These are phyloP conservation scores for Rhinophrynus dorsalis DNA, from an alignment of 2,797 vertebrate genomes.

Conservation along the genomic window DNA sequence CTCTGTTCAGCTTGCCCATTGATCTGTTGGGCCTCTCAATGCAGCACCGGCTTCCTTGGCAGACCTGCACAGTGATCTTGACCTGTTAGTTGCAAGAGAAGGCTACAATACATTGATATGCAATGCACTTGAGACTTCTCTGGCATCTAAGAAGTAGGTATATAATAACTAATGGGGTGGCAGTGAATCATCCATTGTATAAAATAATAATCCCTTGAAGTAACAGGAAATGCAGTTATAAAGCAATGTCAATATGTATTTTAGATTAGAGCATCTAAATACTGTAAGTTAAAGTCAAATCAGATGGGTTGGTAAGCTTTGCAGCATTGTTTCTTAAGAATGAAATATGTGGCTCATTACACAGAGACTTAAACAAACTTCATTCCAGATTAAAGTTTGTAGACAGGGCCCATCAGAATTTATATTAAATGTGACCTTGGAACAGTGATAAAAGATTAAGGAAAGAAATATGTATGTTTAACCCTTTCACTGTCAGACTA, in stretches of 20 bases:
- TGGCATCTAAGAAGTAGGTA: no score
- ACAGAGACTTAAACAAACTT: background rate
- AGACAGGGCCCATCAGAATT: background rate
- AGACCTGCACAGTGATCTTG: no score
- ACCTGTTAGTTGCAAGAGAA: no score
- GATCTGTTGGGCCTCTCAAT: no score
- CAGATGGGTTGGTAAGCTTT: background rate
- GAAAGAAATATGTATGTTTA: background rate
- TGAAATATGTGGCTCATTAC: background rate
- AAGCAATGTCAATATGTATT: background rate
- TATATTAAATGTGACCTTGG: background rate
- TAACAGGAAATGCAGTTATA: no score
- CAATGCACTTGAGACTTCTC: no score
- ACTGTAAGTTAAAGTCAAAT: background rate
- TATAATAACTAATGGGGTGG: no score
- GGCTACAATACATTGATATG: no score
- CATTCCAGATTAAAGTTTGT: background rate
- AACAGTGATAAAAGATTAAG: background rate
- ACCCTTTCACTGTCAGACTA: background rate
- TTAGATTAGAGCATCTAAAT: background rate
- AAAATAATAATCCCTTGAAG: no score
- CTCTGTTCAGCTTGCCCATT: no score
- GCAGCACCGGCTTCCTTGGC: no score
- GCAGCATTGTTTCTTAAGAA: background rate
- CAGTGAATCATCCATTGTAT: no score